phyloP scores from a whole-genome alignment of 2,797 vertebrate genomes.

The Thunnus albacares region DNA sequence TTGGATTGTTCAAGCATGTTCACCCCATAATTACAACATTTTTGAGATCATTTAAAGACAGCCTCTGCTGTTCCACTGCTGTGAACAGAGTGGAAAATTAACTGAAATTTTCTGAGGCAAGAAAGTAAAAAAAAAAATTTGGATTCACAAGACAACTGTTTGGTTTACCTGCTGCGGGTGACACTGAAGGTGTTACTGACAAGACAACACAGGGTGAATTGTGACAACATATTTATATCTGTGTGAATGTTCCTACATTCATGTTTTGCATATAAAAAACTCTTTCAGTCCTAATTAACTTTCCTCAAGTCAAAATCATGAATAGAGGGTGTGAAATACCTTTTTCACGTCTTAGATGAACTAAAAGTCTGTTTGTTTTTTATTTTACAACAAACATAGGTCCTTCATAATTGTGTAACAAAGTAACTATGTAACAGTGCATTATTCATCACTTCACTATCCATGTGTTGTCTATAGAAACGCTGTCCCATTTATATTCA shows the following conservation, averaged over 20 bases:
- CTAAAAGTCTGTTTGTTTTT: slow-evolving; percentile 12
- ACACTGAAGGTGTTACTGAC: not conserved
- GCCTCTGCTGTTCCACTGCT: not conserved
- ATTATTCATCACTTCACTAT: slow-evolving; percentile 64
- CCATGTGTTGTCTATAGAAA: slow-evolving; percentile 59
- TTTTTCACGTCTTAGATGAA: not conserved
- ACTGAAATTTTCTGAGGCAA: not conserved
- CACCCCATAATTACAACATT: not conserved
- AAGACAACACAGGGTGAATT: not conserved
- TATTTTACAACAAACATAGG: slow-evolving; percentile 30
- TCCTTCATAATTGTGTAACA: slow-evolving; percentile 30
- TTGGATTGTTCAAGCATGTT: not conserved
- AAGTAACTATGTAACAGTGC: slow-evolving; percentile 42
- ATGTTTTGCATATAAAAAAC: not conserved
- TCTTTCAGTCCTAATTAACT: not conserved
- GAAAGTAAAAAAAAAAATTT: too few species aligned
- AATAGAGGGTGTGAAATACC: not conserved
- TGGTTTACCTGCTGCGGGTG: not conserved
- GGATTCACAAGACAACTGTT: not conserved
- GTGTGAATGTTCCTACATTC: not conserved
- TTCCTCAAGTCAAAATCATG: not conserved
- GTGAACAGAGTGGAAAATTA: not conserved
- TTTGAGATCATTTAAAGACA: not conserved
- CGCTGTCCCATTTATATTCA: slow-evolving; percentile 59
- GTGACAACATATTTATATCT: not conserved